Base-by-base conservation (phyloP, 2,113 vertebrate genomes). In the Tragelaphus imberbis region DNA sequence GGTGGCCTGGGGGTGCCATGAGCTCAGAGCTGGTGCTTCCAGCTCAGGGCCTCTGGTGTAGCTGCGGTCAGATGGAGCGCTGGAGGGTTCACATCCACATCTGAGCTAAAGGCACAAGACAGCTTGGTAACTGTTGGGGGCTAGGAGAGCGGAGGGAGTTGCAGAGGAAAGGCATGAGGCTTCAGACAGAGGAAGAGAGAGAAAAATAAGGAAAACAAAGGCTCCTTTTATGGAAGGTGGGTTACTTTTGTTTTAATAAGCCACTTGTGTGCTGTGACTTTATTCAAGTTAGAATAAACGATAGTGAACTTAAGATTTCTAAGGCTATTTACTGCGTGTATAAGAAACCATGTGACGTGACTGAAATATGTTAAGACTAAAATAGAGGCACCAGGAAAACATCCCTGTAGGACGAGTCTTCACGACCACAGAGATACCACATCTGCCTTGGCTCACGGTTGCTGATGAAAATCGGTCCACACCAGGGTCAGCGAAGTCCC, bases 131-230 rank as follows among this genome's bases (percentile, higher is more conserved):
- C 17, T 36, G 61, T 12, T 5, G 8, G 33, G 40, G 17, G 14
- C 21, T 1, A 6, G n/a, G 56, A 40, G 12, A 11, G 21, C 1
- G 12, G 16, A 17, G 9, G 36, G 2, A 6, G 10, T 27, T 56
- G 56, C n/a, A 23, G 1, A 19, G 59, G 58, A 36, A 49, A 47
- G 53, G 81, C 53, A 2, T 3, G 15, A 13, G 81, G 44, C 49
- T 94, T 36, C 63, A 23, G 89, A 91, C 51, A 17, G 91, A 93
- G 30, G 81, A 88, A 95, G 40, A 77, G 47, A 71, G 27, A 56
- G 89, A 86, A 71, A 92, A 93, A 61, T 75, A 25, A 94, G 30
- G 33, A 56, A 93, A 94, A 91, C 87, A 97, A 94, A 94, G 49
- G 0, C 49, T 88, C 82, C 63, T 85, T 58, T 19, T 16, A 63